Percentiles rank a stretch among this genome's conserved stretches.
Conservation (phyloP, 2,113 vertebrate genomes). For the Coptodon bakossiorum region DNA sequence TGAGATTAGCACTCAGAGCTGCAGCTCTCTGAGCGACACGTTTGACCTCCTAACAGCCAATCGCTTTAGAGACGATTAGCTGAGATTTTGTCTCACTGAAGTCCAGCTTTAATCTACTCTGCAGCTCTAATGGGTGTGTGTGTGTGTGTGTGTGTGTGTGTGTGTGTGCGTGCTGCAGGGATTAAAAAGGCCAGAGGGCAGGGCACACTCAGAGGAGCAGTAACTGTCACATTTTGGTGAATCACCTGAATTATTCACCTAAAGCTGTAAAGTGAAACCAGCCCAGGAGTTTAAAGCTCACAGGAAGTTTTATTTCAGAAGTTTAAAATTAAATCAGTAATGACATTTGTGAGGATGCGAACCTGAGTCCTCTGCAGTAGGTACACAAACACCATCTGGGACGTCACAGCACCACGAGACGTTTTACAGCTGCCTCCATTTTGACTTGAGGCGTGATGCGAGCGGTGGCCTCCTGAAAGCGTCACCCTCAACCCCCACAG, state of each 20-base stretch:
- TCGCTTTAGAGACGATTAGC: constrained; percentile 26
- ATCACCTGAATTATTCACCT: neutral
- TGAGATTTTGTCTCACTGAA: neutral
- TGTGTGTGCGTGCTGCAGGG: accelerated
- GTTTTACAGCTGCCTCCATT: neutral
- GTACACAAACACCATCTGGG: neutral
- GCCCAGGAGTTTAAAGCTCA: neutral
- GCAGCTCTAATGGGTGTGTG: neutral
- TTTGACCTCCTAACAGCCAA: constrained; percentile 16
- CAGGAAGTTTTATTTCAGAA: neutral
- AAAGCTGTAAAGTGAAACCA: neutral
- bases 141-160: accelerated
- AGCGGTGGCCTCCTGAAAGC: neutral
- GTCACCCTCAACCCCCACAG: neutral
- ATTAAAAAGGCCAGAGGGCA: neutral
- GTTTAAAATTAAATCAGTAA: neutral
- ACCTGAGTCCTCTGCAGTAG: neutral
- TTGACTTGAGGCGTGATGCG: neutral
- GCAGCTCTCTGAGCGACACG: neutral
- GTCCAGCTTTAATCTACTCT: constrained; percentile 4
- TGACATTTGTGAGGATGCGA: neutral
- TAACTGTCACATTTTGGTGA: neutral
- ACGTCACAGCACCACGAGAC: neutral
- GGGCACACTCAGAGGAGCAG: neutral
- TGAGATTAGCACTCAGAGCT: neutral